Conservation (phyloP, 2,888 invertebrate species). For the Tetropium fuscum region DNA sequence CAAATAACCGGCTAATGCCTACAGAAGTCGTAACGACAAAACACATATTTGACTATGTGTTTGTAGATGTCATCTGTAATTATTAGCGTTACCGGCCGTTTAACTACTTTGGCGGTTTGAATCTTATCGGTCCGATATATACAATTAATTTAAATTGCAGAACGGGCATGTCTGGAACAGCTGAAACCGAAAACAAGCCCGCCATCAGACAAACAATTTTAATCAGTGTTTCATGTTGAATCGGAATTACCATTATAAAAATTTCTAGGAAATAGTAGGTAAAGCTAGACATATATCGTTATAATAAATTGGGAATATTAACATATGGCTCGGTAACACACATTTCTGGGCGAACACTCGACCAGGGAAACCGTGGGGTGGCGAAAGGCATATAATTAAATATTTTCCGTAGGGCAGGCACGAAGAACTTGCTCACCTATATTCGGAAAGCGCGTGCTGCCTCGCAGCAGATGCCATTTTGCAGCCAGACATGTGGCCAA, state of each 20-base stretch:
- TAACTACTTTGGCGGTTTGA: slow-evolving; percentile 3
- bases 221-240: slow-evolving; percentile 50
- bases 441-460: slow-evolving; percentile 48
- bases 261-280: slow-evolving; percentile 49
- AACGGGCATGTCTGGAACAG: slow-evolving; percentile 29
- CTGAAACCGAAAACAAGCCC: slow-evolving; percentile 36
- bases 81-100: slow-evolving; percentile 16
- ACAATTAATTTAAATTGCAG: slow-evolving; percentile 37
- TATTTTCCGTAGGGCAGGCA: slow-evolving; percentile 29
- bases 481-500: slow-evolving; percentile 55
- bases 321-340: slow-evolving; percentile 40
- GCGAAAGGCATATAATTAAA: slow-evolving; percentile 32
- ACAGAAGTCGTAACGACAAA: not conserved
- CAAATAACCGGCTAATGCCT: not conserved
- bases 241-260: slow-evolving; percentile 44
- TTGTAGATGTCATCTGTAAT: slow-evolving; percentile 7
- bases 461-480: slow-evolving; percentile 61
- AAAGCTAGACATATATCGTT: slow-evolving; percentile 46
- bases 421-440: slow-evolving; percentile 27
- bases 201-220: slow-evolving; percentile 42
- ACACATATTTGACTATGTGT: not conserved
- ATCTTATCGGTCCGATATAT: slow-evolving; percentile 20
- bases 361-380: slow-evolving; percentile 15
- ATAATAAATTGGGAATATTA: slow-evolving; percentile 48
- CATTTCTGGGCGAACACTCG: slow-evolving; percentile 5